Conservation (phyloP, 2,888 invertebrate genomes). For the Gisinianus flammeolus region DNA sequence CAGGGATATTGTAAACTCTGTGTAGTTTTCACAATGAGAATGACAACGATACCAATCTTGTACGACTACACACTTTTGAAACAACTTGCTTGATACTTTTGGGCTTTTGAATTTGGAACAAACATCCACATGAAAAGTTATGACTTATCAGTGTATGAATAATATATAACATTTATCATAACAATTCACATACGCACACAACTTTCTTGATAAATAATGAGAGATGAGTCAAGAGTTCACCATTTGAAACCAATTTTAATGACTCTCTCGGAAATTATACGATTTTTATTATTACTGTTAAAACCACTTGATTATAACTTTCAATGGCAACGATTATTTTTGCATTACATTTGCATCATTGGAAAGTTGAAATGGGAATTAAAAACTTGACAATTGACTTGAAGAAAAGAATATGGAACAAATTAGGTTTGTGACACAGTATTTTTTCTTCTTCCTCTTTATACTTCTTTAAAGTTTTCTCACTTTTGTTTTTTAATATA, state of each 20-base stretch:
- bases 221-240: background rate
- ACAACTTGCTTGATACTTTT: too few relatives aligned
- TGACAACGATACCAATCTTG: background rate
- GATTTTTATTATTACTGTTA: background rate
- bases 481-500: background rate
- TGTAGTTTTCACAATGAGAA: background rate
- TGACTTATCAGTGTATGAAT: too few relatives aligned
- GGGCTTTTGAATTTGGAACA: too few relatives aligned
- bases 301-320: background rate
- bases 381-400: background rate
- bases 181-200: too few relatives aligned
- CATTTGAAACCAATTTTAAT: background rate
- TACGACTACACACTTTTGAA: background rate
- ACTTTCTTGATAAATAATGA: background rate
- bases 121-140: too few relatives aligned
- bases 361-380: background rate
- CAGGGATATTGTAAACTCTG: background rate
- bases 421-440: slow-evolving; percentile 8
- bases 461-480: background rate
- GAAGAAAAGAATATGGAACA: background rate
- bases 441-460: background rate
- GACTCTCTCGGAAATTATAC: too few relatives aligned
- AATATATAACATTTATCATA: too few relatives aligned
- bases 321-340: background rate
- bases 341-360: background rate